Base-by-base conservation (phyloP, 2,113 vertebrate genomes). In the Pyrgilauda ruficollis region DNA sequence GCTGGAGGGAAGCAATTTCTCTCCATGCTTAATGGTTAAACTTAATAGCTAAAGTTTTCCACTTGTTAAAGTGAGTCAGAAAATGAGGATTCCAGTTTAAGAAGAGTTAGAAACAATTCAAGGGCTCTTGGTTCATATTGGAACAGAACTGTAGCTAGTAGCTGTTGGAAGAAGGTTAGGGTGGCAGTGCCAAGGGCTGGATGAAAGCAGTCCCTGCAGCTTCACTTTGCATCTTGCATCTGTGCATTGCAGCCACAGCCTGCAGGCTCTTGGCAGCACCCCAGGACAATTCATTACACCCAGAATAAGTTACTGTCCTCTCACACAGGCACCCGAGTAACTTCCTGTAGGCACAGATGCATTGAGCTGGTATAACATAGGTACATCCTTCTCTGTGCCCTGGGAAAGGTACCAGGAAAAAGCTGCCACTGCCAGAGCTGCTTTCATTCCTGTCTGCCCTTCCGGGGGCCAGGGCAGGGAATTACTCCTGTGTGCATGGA, bases 231-330 rank as follows among this genome's bases (percentile, higher is more conserved):
- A 61, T 89, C 67, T 75, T 96, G 89, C 82, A 94, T 93, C 79
- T 96, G 87, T 94, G 87, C 39, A 1, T 58, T 96, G 94, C 75
- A 94, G 82, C 87, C 63, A 9, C 33, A 67, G 92, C 39, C 75
- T 95, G 92, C 93, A 74, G 84, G 82, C 52, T 70, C 78, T 92
- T 95, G 92, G 96, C 92, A 95, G 82, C 47, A 28, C 33, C 72
- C 89, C 95, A 94, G 43, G 56, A 46, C 83, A 63, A 92, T 96
- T 95, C 94, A 93, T 92, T 78, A 84, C 76, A 64, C 55, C 47
- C 86, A 93, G 92, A 97, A 94, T 93, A 83, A 90, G 79, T 91
- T 43, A 93, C 90, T 97, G 95, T 93, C 79, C 56, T 86, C 84
- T 93, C 90, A 77, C 4, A 4, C 76, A 67, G 79, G 84, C 86